Evolutionary conservation across 2,888 invertebrate genomes (phyloP), one percentile per base, ranked within the genome.

Genomic region (Cosmia pyralina): DNA sequence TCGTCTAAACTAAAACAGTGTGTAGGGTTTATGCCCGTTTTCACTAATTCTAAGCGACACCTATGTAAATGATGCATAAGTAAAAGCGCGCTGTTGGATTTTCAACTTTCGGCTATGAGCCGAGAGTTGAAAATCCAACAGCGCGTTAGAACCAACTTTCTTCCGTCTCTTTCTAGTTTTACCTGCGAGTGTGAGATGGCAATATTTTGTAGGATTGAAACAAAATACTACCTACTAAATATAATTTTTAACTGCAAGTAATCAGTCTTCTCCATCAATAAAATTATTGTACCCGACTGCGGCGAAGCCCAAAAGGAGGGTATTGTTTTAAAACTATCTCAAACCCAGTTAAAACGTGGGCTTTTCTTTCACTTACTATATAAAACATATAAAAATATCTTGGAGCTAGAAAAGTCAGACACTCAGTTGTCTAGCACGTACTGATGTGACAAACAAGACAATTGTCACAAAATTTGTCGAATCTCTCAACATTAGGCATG

Each of bases 401-500:
- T 48, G n/a, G 15, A 17, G 8, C 34, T 60, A 46, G 17, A 46
- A 19, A 50, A 28, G n/a, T 44, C 44, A 44, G 6, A n/a, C 13
- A 19, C 6, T 13, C 19, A 68, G 15, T 48, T 15, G 4, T 66
- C 34, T 53, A 53, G 41, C 7, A 28, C 4, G 13, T 19, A 28
- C 2, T 53, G 38, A 70, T 19, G 19, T 48, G 19, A 34, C 28
- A 34, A 63, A 19, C 15, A 15, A 3, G 17, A 68, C 10, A 55
- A 28, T 17, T 48, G 19, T 70, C 19, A 48, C 71, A 57, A 46
- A 46, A 46, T 7, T 34, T 1, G 1, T 70, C 48, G 70, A 72
- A 73, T 73, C 73, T 72, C 58, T 34, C 52, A 22, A 46, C 46
- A 53, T 59, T 53, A 60, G 17, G 11, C 52, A 46, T n/a, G 19